Base-by-base conservation (phyloP, 2,113 vertebrate genomes). In the Ailurus styani region DNA sequence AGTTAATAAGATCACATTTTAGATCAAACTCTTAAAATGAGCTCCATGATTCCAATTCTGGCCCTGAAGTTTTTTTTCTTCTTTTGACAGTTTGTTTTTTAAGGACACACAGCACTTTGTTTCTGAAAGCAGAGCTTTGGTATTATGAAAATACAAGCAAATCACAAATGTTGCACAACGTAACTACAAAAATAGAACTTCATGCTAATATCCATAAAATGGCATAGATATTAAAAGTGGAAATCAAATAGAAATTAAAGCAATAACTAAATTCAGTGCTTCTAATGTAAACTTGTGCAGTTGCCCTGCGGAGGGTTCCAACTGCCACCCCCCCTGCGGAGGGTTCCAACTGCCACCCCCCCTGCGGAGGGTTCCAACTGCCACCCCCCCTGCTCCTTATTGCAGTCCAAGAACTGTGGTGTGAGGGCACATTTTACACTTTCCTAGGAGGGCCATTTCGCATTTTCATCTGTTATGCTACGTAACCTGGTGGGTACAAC, bases 211-310 rank as follows among this genome's bases (percentile, higher is more conserved):
- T 34, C n/a, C 70, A 83, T 91, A 87, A 96, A 95, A 96, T 90
- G 88, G 83, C 72, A 79, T 25, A 29, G 79, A 93, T 98, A 98
- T 98, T 98, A 98, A 96, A 98, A 97, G 72, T 97, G 91, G 95
- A 98, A 98, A 96, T 95, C 95, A 96, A 95, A 94, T 70, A 81
- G 94, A 98, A 98, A 98, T 98, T 98, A 98, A 98, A 98, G 88
- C 86, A 98, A 98, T 98, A 98, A 98, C 72, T 98, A 97, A 98
- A 97, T 98, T 91, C 97, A 97, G 98, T 97, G 91, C 72, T 98
- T 97, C 92, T 95, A 82, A 98, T 98, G 96, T 95, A 96, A 84
- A 98, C 96, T 96, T 94, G 45, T 83, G 57, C 75, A 42, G 98
- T 85, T 93, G 77, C 91, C 83, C 95, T 96, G 55, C 68, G 91